phyloP scores from a whole-genome alignment of 2,113 vertebrate species.

The Phalacrocorax pelagicus region DNA sequence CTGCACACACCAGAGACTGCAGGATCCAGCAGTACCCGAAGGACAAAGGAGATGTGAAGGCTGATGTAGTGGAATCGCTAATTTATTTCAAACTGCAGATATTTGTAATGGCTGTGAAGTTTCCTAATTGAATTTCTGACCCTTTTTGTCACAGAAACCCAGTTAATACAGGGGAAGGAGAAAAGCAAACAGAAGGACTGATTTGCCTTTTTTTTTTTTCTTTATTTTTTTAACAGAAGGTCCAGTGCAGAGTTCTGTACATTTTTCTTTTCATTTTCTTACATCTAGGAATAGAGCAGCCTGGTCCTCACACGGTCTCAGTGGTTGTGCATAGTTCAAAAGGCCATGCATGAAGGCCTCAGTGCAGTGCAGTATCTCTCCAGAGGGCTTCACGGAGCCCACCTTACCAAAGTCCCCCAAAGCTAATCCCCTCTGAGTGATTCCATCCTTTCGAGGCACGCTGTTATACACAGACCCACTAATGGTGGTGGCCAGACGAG shows the following conservation, averaged over 20 bases:
- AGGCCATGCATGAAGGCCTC: neutral
- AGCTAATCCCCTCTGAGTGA: neutral
- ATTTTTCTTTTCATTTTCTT: neutral
- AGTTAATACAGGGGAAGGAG: neutral
- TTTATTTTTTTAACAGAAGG: neutral
- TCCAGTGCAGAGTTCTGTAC: neutral
- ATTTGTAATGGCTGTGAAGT: neutral
- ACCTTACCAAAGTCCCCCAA: fast-evolving
- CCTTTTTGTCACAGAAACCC: conserved; percentile 24
- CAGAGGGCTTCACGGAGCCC: neutral
- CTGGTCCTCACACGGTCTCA: neutral
- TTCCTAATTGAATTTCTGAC: conserved; percentile 30
- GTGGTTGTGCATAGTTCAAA: neutral
- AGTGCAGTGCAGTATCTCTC: neutral
- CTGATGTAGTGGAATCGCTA: neutral
- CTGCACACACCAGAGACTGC: neutral
- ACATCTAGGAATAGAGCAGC: neutral
- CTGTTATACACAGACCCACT: neutral
- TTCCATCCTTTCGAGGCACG: fast-evolving
- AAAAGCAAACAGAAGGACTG: neutral
- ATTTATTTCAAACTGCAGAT: neutral
- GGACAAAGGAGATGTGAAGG: neutral
- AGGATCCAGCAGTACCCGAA: neutral
- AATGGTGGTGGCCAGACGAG: neutral
- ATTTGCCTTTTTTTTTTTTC: neutral